Evolutionary conservation across 2,797 vertebrate species (phyloP).

Genomic region (Brachyrhaphis roseni): DNA sequence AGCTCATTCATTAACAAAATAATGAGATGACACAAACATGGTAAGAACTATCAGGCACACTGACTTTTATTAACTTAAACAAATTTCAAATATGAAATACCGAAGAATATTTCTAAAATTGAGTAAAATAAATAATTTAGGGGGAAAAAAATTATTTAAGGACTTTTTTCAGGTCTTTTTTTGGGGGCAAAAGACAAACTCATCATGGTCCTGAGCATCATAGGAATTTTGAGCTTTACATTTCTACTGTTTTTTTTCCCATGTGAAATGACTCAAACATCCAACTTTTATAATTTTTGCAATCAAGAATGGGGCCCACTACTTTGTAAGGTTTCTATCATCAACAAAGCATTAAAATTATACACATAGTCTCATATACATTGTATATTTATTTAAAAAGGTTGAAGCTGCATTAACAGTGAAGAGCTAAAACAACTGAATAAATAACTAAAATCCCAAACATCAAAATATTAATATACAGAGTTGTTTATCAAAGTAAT

Average conservation of each 20-base stretch:
- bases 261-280: neutral
- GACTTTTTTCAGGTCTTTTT: neutral
- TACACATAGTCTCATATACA: neutral
- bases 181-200: neutral
- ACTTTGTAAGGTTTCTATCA: neutral
- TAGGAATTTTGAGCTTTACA: neutral
- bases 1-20: neutral
- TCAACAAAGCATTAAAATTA: neutral
- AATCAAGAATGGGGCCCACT: neutral
- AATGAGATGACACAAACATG: neutral
- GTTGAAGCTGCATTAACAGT: neutral
- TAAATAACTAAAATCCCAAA: neutral
- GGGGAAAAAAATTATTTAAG: too few relatives aligned
- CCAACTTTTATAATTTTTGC: neutral
- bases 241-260: neutral
- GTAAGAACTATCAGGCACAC: neutral
- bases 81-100: neutral
- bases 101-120: neutral
- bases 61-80: neutral
- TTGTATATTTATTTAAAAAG: neutral
- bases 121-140: neutral
- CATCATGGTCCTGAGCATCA: neutral
- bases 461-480: neutral
- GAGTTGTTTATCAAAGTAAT: neutral
- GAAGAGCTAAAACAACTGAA: neutral